These are phyloP conservation scores for Bubo bubo DNA, from an alignment of 2,113 vertebrate genomes.

Conservation along the genomic window DNA sequence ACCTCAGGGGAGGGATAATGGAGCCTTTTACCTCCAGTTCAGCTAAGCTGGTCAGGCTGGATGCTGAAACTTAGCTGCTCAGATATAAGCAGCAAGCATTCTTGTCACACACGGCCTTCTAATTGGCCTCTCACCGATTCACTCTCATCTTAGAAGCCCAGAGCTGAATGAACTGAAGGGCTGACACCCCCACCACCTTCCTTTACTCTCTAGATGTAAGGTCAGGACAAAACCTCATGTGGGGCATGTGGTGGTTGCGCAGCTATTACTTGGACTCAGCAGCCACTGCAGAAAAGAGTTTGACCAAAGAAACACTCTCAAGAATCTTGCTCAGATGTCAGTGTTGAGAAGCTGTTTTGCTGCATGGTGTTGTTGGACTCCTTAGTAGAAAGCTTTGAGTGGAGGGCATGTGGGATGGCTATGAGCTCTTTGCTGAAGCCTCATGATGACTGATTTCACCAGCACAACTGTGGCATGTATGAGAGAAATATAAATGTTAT, in stretches of 20 bases:
- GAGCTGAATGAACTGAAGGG: neutral
- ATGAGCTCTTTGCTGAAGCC: neutral
- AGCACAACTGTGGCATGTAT: neutral
- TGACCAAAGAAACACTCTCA: accelerated
- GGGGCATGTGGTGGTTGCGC: neutral
- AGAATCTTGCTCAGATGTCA: neutral
- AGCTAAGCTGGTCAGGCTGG: neutral
- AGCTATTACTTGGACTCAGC: neutral
- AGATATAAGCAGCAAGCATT: neutral
- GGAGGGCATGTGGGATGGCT: neutral
- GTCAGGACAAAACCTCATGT: neutral
- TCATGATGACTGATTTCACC: neutral
- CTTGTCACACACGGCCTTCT: accelerated
- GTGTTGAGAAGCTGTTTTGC: neutral
- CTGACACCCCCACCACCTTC: neutral
- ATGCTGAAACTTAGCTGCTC: neutral
- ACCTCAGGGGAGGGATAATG: neutral
- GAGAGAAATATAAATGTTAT: neutral
- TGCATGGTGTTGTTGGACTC: neutral
- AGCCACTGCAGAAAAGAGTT: neutral
- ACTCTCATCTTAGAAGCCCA: neutral
- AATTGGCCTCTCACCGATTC: neutral
- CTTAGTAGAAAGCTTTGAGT: neutral
- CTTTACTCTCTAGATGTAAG: neutral
- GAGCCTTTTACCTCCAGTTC: neutral